phyloP scores from a whole-genome alignment of 2,888 invertebrate species.

The Neoaliturus tenellus region DNA sequence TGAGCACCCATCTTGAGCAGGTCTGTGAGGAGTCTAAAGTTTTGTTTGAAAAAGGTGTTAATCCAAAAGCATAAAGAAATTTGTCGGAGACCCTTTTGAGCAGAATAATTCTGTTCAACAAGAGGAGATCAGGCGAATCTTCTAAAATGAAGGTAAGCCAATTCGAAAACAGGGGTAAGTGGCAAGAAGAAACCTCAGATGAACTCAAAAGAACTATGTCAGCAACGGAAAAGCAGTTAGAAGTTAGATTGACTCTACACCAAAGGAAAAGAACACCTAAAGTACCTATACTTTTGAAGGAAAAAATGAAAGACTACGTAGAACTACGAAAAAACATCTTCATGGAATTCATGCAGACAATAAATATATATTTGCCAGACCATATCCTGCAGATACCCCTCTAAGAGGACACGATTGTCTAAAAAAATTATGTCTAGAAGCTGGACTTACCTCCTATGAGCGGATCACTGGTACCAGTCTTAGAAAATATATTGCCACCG shows the following conservation, averaged over 20 bases:
- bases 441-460: too few relatives aligned
- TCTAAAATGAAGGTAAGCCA: constrained; percentile 8
- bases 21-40: background rate
- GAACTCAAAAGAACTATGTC: background rate
- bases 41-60: too few relatives aligned
- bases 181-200: background rate
- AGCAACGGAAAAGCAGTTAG: too few relatives aligned
- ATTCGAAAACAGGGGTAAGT: background rate
- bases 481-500: too few relatives aligned
- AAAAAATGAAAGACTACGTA: background rate
- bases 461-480: too few relatives aligned
- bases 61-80: background rate
- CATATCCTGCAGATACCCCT: constrained; percentile 27
- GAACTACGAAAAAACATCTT: background rate
- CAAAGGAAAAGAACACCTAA: background rate
- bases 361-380: constrained; percentile 1
- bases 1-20: background rate
- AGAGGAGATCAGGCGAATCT: constrained; percentile 5
- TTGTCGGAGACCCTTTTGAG: background rate
- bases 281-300: background rate
- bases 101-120: constrained; percentile 5
- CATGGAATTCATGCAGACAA: constrained; percentile 18
- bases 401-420: constrained; percentile 18
- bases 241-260: too few relatives aligned
- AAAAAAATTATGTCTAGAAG: too few relatives aligned